Percentiles rank a stretch among this genome's conserved stretches.
phyloP scores from a whole-genome alignment of 2,888 invertebrate genomes.

The Mimumesa dahlbomi region DNA sequence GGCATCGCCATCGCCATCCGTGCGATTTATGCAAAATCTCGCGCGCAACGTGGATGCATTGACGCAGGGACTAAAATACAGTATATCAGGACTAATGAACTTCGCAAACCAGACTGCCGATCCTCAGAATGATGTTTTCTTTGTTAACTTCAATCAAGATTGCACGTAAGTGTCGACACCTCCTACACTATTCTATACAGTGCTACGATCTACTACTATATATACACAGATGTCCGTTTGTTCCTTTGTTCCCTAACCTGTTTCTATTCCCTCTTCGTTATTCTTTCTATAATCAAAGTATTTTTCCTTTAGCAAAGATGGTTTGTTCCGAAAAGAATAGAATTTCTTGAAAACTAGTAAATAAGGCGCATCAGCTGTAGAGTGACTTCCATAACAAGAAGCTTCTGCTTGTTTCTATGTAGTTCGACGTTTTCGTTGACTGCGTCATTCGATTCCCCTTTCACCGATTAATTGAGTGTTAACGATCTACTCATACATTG shows the following conservation, averaged over 20 bases:
- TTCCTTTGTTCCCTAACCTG: conserved; percentile 57
- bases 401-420: conserved; percentile 7
- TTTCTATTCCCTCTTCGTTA: conserved; percentile 8
- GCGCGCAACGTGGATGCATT: conserved; percentile 81
- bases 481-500: conserved; percentile 34
- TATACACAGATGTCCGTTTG: conserved; percentile 16
- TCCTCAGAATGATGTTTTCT: conserved; percentile 91
- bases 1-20: no score
- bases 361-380: no score
- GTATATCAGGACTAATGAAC: conserved; percentile 90
- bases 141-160: conserved; percentile 98
- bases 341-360: no score
- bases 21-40: conserved; percentile 80
- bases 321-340: no score
- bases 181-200: no score
- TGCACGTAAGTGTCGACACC: conserved; percentile 90
- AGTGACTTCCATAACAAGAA: neutral
- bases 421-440: conserved; percentile 32
- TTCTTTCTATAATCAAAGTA: no score
- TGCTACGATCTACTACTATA: no score
- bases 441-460: conserved; percentile 47
- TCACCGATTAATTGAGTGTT: conserved; percentile 67
- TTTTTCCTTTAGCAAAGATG: no score
- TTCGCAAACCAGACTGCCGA: conserved; percentile 89
- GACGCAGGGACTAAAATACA: conserved; percentile 81